These are phyloP conservation scores for Pyrgilauda ruficollis DNA, from an alignment of 2,113 vertebrate genomes.

Conservation along the genomic window DNA sequence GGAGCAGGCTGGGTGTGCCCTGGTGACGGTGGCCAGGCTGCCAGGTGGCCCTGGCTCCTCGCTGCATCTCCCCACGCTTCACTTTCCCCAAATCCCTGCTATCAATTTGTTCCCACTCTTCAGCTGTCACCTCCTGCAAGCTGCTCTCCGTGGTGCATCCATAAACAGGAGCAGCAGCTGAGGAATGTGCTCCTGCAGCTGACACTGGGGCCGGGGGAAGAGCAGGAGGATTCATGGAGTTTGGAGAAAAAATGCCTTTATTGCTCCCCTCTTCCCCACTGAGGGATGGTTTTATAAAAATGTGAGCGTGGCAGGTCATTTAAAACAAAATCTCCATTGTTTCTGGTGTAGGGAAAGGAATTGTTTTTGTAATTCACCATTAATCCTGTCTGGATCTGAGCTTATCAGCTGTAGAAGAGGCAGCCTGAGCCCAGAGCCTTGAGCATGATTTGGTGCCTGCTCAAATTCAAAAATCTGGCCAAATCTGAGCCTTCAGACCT, in stretches of 20 bases:
- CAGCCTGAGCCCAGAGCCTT: background rate
- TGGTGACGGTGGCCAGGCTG: background rate
- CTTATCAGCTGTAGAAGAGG: background rate
- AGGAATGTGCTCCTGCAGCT: background rate
- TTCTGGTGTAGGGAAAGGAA: background rate
- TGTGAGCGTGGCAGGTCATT: slow-evolving; percentile 16
- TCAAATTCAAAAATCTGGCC: background rate
- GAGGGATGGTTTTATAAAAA: slow-evolving; percentile 9
- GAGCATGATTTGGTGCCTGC: background rate
- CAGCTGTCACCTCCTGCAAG: slow-evolving; percentile 23
- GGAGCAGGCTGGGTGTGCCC: background rate
- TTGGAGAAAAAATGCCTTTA: slow-evolving; percentile 30
- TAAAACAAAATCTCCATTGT: background rate
- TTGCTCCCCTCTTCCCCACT: background rate
- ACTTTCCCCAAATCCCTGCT: background rate
- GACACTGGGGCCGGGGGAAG: background rate
- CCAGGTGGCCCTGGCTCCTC: background rate
- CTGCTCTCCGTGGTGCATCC: background rate
- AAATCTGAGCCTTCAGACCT: background rate
- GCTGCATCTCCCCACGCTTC: slow-evolving; percentile 8
- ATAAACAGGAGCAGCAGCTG: background rate
- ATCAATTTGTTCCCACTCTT: slow-evolving; percentile 13
- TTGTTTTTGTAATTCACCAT: slow-evolving; percentile 1
- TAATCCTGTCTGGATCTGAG: slow-evolving; percentile 31
- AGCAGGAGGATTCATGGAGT: slow-evolving; percentile 37